Conservation (phyloP, 2,888 invertebrate genomes). For the Pseudococcus jackbeardsleyi region DNA sequence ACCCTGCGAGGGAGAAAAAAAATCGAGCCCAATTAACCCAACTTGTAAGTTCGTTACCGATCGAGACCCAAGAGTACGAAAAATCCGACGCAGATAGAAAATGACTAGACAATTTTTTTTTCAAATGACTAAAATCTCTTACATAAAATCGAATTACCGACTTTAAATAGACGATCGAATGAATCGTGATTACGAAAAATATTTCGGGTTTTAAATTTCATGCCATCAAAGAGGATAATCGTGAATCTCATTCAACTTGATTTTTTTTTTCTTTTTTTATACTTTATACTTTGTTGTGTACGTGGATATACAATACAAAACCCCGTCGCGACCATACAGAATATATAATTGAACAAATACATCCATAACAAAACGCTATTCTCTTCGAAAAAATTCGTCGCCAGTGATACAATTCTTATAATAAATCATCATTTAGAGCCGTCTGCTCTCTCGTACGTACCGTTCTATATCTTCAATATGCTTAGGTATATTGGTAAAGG, state of each 20-base stretch:
- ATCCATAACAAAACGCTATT: not conserved
- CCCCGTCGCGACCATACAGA: not conserved
- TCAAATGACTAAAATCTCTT: not conserved
- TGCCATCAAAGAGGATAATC: not conserved
- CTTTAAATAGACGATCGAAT: not conserved
- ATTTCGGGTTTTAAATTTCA: slow-evolving; percentile 11
- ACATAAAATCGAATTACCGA: slow-evolving; percentile 2
- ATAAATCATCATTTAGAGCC: not conserved
- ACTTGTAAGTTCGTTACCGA: too few relatives aligned
- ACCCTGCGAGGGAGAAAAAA: not conserved
- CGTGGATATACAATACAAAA: not conserved
- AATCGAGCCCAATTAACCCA: not conserved
- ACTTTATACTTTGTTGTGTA: not conserved
- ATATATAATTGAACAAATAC: not conserved
- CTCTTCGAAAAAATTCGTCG: not conserved
- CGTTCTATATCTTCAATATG: not conserved
- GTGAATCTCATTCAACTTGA: not conserved
- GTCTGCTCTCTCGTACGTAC: not conserved
- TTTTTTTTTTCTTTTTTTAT: not conserved
- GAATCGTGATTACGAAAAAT: slow-evolving; percentile 28
- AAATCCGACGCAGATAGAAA: not conserved
- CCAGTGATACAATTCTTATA: not conserved
- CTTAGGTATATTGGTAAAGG: too few relatives aligned
- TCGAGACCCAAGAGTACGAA: not conserved
- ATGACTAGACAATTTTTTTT: not conserved